Conservation (phyloP, 2,888 invertebrate genomes). For the Chymomyza caudatula region DNA sequence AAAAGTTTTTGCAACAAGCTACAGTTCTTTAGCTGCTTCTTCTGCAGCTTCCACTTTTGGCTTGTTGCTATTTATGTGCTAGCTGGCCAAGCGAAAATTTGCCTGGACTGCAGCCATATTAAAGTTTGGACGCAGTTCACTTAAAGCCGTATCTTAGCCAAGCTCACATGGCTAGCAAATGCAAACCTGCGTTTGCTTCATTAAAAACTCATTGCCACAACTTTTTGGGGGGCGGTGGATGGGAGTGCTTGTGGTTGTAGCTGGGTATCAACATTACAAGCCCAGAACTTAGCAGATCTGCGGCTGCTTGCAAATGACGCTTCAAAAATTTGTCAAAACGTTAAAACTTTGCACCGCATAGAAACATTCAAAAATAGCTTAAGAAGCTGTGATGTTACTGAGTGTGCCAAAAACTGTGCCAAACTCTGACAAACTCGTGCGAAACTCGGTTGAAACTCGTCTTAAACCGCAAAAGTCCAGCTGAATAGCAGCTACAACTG, state of each 20-base stretch:
- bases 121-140: neutral
- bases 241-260: too few relatives aligned
- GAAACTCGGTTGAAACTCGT: neutral
- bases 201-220: slow-evolving; percentile 65
- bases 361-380: slow-evolving; percentile 68
- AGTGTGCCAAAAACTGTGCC: neutral
- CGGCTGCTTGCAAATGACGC: slow-evolving; percentile 28
- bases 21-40: neutral
- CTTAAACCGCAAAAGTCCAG: neutral
- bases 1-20: slow-evolving; percentile 55
- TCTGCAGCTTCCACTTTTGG: neutral
- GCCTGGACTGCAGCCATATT: slow-evolving; percentile 26
- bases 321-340: slow-evolving; percentile 51
- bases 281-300: slow-evolving; percentile 27
- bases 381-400: slow-evolving; percentile 45
- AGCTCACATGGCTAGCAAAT: slow-evolving; percentile 32
- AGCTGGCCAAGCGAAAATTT: slow-evolving; percentile 40
- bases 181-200: too few relatives aligned
- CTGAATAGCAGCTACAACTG: slow-evolving; percentile 9
- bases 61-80: slow-evolving; percentile 59
- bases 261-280: slow-evolving; percentile 33
- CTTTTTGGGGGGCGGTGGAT: slow-evolving; percentile 25
- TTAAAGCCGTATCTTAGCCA: neutral
- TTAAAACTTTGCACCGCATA: slow-evolving; percentile 35
- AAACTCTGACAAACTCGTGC: neutral